Evolutionary conservation across 2,113 vertebrate genomes (phyloP).

Genomic region (Cinclus cinclus): DNA sequence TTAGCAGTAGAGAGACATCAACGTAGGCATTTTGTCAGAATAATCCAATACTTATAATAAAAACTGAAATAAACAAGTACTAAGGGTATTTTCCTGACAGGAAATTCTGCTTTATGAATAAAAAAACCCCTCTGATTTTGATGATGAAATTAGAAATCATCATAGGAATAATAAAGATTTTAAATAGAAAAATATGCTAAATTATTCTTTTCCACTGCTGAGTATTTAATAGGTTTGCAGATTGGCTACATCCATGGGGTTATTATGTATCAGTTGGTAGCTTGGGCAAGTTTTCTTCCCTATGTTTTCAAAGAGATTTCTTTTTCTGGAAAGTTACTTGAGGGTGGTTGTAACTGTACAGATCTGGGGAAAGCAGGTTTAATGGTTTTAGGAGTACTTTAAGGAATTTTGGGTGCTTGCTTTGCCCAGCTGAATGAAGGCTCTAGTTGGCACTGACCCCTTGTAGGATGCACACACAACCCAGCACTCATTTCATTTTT

Average conservation of each 20-base stretch:
- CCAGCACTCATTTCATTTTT: neutral
- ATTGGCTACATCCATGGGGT: neutral
- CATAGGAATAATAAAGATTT: neutral
- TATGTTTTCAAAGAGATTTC: neutral
- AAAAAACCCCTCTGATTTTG: neutral
- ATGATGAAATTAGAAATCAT: neutral
- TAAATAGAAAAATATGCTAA: neutral
- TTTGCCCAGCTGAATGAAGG: neutral
- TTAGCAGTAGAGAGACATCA: neutral
- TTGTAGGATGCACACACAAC: neutral
- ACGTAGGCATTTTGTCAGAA: neutral
- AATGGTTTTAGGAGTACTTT: neutral
- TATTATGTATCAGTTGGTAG: neutral
- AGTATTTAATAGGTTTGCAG: neutral
- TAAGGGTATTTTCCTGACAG: neutral
- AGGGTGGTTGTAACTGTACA: neutral
- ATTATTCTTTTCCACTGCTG: neutral
- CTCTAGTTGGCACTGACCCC: accelerated
- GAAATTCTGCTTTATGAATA: neutral
- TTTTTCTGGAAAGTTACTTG: neutral
- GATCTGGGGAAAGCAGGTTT: neutral
- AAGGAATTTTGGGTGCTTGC: neutral
- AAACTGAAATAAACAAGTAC: neutral
- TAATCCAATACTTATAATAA: neutral
- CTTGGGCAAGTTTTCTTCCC: accelerated